These are phyloP conservation scores for Diadegma fenestrale DNA, from an alignment of 2,888 invertebrate species.

Conservation along the genomic window DNA sequence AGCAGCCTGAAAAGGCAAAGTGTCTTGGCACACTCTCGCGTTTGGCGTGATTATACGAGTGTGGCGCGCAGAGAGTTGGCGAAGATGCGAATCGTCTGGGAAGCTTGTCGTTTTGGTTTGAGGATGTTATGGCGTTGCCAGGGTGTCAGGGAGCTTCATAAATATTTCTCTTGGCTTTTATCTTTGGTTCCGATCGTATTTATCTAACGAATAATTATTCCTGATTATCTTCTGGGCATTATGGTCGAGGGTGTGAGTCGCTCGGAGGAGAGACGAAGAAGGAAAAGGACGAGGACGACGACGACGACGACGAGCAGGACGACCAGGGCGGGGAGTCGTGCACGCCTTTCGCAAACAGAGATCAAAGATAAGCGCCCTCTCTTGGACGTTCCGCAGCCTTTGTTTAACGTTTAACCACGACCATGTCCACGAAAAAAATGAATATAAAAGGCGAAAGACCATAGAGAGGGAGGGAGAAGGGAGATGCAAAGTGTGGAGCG, in stretches of 20 bases:
- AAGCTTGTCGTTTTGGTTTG: conserved; percentile 33
- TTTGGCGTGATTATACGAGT: conserved; percentile 52
- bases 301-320: background rate
- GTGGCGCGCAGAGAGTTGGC: conserved; percentile 2
- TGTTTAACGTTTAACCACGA: conserved; percentile 76
- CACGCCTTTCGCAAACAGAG: conserved; percentile 81
- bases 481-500: conserved; percentile 52
- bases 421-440: background rate
- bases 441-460: background rate
- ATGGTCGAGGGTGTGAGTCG: conserved; percentile 10
- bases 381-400: conserved; percentile 78
- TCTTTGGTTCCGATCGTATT: conserved; percentile 81
- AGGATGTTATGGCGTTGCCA: conserved; percentile 10
- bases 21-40: conserved; percentile 25
- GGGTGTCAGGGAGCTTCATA: conserved; percentile 60
- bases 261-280: conserved; percentile 52
- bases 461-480: conserved; percentile 1
- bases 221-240: conserved; percentile 79
- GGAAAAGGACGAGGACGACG: background rate
- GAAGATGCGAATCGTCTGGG: conserved; percentile 17
- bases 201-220: conserved; percentile 84
- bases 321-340: conserved; percentile 75
- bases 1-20: conserved; percentile 8
- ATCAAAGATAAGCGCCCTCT: conserved; percentile 79
- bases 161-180: conserved; percentile 70